These are phyloP conservation scores for Penaeus chinensis DNA, from an alignment of 1,140 invertebrate genomes.

Conservation along the genomic window DNA sequence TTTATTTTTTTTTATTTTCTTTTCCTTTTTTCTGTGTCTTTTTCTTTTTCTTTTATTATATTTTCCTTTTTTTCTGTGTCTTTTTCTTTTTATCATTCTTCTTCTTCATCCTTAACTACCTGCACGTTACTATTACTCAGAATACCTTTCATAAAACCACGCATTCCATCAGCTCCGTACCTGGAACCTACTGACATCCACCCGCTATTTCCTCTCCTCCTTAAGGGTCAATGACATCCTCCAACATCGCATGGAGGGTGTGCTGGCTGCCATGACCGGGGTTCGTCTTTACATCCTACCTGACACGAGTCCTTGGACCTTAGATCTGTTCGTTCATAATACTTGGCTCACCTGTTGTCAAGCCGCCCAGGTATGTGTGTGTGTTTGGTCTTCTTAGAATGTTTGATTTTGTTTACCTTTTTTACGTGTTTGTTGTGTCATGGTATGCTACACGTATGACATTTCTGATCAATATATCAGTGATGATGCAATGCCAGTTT, in stretches of 20 bases:
- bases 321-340: constrained; percentile 74
- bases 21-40: background rate
- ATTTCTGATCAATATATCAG: too few relatives aligned
- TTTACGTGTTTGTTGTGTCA: too few relatives aligned
- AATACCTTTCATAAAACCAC: too few relatives aligned
- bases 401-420: too few relatives aligned
- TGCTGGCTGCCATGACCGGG: constrained; percentile 86
- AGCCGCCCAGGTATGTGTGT: constrained; percentile 70
- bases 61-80: background rate
- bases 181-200: background rate
- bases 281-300: constrained; percentile 84
- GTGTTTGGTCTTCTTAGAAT: background rate
- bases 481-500: too few relatives aligned
- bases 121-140: too few relatives aligned
- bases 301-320: constrained; percentile 82
- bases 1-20: background rate
- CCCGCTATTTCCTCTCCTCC: background rate
- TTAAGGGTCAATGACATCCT: constrained; percentile 89
- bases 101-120: too few relatives aligned
- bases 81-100: too few relatives aligned
- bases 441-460: too few relatives aligned
- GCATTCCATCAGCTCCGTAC: too few relatives aligned
- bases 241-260: constrained; percentile 89
- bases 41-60: background rate
- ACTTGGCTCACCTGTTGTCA: constrained; percentile 72